These are phyloP conservation scores for Melanerpes formicivorus DNA, from an alignment of 2,113 vertebrate species.

Conservation along the genomic window DNA sequence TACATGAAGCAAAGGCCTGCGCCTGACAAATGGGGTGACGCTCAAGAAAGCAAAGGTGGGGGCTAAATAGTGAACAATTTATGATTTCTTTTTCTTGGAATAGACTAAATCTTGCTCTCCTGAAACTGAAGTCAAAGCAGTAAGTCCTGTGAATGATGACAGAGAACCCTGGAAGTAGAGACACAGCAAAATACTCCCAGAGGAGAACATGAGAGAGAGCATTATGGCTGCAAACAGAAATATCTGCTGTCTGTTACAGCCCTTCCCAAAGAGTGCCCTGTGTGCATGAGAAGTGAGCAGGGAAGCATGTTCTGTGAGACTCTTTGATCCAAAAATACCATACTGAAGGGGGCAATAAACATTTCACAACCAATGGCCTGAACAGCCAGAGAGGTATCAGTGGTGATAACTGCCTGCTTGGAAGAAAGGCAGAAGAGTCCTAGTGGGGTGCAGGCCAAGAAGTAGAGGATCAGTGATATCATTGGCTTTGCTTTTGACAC, in stretches of 20 bases:
- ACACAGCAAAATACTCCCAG: neutral
- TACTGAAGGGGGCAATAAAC: neutral
- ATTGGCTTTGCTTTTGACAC: neutral
- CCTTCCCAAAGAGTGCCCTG: neutral
- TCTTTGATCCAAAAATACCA: neutral
- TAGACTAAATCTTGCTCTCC: neutral
- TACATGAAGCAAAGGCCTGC: neutral
- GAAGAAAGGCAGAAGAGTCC: neutral
- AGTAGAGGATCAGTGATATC: neutral
- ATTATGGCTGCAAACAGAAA: neutral
- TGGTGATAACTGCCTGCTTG: neutral
- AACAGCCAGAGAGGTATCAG: neutral
- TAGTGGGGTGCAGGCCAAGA: neutral
- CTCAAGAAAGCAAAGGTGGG: neutral
- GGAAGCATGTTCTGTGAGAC: neutral
- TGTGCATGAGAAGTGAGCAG: neutral
- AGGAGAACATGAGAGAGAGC: neutral
- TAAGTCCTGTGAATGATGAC: neutral
- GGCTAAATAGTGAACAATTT: neutral
- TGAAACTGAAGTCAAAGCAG: neutral
- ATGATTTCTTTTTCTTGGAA: neutral
- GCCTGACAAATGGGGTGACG: neutral
- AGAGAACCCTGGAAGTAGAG: neutral
- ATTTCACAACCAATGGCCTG: neutral
- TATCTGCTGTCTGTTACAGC: neutral